These are phyloP conservation scores for Tetranychus cinnabarinus DNA, from an alignment of 1,140 invertebrate genomes.

Conservation along the genomic window DNA sequence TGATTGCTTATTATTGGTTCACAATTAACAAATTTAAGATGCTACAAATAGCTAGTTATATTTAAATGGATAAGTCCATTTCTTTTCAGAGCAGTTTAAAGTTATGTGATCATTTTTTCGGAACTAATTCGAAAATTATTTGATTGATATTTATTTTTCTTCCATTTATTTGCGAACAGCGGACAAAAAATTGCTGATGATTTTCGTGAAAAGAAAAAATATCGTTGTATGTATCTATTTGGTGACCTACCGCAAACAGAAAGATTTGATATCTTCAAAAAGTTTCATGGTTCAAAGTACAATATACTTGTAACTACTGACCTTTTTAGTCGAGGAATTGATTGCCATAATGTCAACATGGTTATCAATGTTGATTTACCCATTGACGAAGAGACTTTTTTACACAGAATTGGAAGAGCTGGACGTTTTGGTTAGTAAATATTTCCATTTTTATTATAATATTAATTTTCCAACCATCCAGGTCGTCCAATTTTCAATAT, in stretches of 20 bases:
- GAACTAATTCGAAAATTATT: no score
- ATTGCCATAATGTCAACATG: slow-evolving; percentile 71
- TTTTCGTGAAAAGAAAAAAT: neutral
- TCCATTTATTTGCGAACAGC: no score
- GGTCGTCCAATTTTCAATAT: no score
- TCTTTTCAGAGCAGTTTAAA: no score
- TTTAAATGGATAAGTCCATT: no score
- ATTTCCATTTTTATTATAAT: neutral
- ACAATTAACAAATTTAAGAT: no score
- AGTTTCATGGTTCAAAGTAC: slow-evolving; percentile 46
- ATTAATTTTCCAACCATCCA: no score
- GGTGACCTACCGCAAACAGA: slow-evolving; percentile 51
- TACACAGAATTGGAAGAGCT: slow-evolving; percentile 82
- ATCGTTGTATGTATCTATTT: slow-evolving; percentile 33
- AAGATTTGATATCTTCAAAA: slow-evolving; percentile 43
- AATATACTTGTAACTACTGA: slow-evolving; percentile 75
- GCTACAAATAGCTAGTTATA: no score
- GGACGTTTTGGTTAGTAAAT: slow-evolving; percentile 37
- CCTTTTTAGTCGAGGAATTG: slow-evolving; percentile 50
- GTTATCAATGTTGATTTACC: slow-evolving; percentile 81
- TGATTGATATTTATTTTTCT: no score
- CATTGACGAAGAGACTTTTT: slow-evolving; percentile 54
- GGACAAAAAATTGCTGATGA: no score
- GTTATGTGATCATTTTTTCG: no score
- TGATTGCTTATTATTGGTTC: no score